Evolutionary conservation across 2,797 vertebrate species (phyloP), one percentile per base, ranked within the genome.

Genomic region (Vultur gryphus): DNA sequence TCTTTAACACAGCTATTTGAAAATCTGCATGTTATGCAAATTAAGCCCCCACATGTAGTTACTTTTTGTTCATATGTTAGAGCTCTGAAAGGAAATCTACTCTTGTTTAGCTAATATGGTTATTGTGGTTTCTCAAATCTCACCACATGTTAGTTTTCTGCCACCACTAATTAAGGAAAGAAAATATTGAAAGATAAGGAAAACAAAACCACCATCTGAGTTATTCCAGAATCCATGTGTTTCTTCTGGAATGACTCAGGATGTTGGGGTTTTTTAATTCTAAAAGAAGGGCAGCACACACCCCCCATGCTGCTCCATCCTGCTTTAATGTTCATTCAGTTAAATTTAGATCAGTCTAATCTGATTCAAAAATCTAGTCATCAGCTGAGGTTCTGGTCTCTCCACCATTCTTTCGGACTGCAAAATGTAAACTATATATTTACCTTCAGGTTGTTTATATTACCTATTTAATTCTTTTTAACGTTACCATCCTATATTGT

Each of bases 41-140:
- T 92, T 37, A 81, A 92, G 15, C 41, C 23, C 69, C 64, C 62
- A n/a, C 58, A 54, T 19, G 44, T 26, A 81, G 54, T 17, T 26
- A 33, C 20, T 8, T 71, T 89, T 80, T 62, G 37, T 46, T 89
- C 72, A 3, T 87, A 17, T 39, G 54, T 61, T 87, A 80, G 41
- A 85, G 46, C 78, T 62, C 70, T 25, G 57, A 91, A 93, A 93
- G 93, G 80, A 97, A 97, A 92, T 64, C 64, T 87, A 61, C n/a
- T 81, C 83, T 93, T 7, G 0, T 83, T 95, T 77, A 84, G 48
- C 77, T 91, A 87, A 70, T 95, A 95, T 31, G 93, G 95, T 86
- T 81, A 57, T 29, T 96, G 97, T 71, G 97, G 97, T 91, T 97
- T 97, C 49, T 69, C 82, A 89, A 67, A 55, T 92, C 73, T 95